A percentile compares a stretch with the other conserved stretches of the same genome.
phyloP scores from a whole-genome alignment of 2,888 invertebrate genomes.

The Antheraea assamensis region DNA sequence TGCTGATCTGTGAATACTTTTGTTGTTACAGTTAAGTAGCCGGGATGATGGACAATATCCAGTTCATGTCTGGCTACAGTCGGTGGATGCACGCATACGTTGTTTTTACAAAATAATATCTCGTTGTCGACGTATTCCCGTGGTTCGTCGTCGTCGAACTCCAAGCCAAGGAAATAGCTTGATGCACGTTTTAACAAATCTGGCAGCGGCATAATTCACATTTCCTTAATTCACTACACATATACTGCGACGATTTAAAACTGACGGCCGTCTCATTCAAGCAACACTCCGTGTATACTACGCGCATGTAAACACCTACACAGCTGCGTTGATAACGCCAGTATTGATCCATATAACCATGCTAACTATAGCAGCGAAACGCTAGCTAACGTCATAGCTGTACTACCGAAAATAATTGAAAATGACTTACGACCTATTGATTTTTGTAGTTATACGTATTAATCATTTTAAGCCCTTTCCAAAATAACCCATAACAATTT shows the following conservation, averaged over 20 bases:
- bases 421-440: constrained; percentile 16
- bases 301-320: constrained; percentile 78
- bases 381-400: constrained; percentile 54
- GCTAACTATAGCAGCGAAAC: constrained; percentile 33
- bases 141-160: constrained; percentile 83
- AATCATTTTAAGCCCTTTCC: not conserved
- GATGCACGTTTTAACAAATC: constrained; percentile 90
- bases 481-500: not conserved
- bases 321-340: constrained; percentile 69
- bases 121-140: constrained; percentile 91
- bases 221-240: constrained; percentile 50
- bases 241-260: constrained; percentile 48
- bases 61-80: constrained; percentile 90
- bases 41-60: constrained; percentile 95
- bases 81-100: constrained; percentile 98
- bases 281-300: constrained; percentile 65
- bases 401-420: constrained; percentile 33
- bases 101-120: constrained; percentile 95
- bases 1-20: constrained; percentile 90
- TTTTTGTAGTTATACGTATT: not conserved
- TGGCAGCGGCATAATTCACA: constrained; percentile 87
- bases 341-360: constrained; percentile 70
- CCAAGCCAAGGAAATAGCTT: constrained; percentile 88
- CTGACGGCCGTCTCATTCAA: constrained; percentile 65
- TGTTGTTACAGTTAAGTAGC: constrained; percentile 93